These are phyloP conservation scores for Drosophila ustulata DNA, from an alignment of 2,888 invertebrate genomes.

Conservation along the genomic window DNA sequence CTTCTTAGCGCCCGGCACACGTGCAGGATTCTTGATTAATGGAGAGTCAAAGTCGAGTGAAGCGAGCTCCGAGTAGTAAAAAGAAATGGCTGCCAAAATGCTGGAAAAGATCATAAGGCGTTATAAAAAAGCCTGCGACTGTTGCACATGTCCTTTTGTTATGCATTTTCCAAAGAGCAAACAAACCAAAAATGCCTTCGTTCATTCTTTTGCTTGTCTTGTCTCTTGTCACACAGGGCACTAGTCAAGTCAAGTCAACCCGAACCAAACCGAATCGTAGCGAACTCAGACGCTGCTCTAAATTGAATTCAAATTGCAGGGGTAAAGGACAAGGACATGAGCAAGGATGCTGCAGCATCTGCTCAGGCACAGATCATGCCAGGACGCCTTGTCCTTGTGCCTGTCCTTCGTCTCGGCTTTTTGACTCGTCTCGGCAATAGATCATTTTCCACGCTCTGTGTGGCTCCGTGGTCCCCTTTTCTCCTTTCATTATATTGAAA, in stretches of 20 bases:
- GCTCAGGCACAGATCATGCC: slow-evolving; percentile 79
- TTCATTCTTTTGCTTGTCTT: slow-evolving; percentile 14
- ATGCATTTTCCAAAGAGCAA: slow-evolving; percentile 53
- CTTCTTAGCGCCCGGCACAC: slow-evolving; percentile 78
- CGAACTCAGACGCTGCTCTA: slow-evolving; percentile 60
- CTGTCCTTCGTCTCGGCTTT: slow-evolving; percentile 19
- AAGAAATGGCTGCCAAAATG: slow-evolving; percentile 59
- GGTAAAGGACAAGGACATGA: slow-evolving; percentile 29
- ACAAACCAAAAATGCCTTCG: slow-evolving; percentile 58
- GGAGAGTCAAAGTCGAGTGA: slow-evolving; percentile 12
- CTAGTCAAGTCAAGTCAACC: slow-evolving; percentile 76
- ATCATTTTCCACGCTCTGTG: slow-evolving; percentile 78
- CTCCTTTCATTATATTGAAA: slow-evolving; percentile 68
- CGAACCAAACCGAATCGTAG: slow-evolving; percentile 28
- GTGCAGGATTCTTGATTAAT: slow-evolving; percentile 70
- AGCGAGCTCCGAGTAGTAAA: background rate
- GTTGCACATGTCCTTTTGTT: slow-evolving; percentile 78
- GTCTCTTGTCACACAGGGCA: slow-evolving; percentile 47
- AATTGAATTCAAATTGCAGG: slow-evolving; percentile 81
- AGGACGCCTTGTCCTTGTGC: slow-evolving; percentile 22
- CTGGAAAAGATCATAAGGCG: slow-evolving; percentile 27
- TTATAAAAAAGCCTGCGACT: slow-evolving; percentile 30
- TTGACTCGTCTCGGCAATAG: slow-evolving; percentile 61
- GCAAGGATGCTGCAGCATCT: slow-evolving; percentile 78
- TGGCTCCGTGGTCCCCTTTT: slow-evolving; percentile 26